phyloP scores from a whole-genome alignment of 2,113 vertebrate species.

The human region GRCh38 chrX:7869001-7869500 shows the following conservation, averaged over 20 bases:
- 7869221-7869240: too few relatives aligned
- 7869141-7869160: too few relatives aligned
- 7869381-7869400: rapidly evolving
- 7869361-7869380: background rate
- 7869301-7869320: background rate
- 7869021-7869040: too few relatives aligned
- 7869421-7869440: background rate
- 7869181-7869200: background rate
- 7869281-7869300: too few relatives aligned
- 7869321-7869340: background rate
- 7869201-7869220: too few relatives aligned
- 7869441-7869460: background rate
- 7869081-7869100: background rate
- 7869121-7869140: rapidly evolving
- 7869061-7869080: background rate
- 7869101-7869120: too few relatives aligned
- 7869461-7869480: background rate
- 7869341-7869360: background rate
- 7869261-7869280: background rate
- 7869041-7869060: too few relatives aligned
- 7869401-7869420: too few relatives aligned
- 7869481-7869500: background rate
- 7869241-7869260: background rate
- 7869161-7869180: rapidly evolving
- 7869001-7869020: too few relatives aligned